Percentiles rank a stretch among this genome's conserved stretches.
phyloP scores from a whole-genome alignment of 1,140 invertebrate species.

The Trachelipus rathkii region DNA sequence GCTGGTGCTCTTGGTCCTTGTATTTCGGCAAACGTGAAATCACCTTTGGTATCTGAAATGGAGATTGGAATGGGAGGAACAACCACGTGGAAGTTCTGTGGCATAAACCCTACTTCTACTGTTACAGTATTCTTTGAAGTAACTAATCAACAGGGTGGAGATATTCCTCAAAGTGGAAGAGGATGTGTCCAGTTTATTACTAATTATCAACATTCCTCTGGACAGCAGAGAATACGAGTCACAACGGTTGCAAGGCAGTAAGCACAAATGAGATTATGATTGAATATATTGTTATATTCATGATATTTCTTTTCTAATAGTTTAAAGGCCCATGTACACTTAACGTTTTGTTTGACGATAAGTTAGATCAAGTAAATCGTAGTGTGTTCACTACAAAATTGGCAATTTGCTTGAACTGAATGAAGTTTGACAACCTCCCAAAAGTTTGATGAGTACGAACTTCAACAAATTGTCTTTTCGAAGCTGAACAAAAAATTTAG shows the following conservation, averaged over 20 bases:
- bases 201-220: slow-evolving; percentile 96
- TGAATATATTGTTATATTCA: too few species aligned
- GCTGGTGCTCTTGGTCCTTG: slow-evolving; percentile 94
- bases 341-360: too few species aligned
- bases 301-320: too few species aligned
- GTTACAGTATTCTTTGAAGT: slow-evolving; percentile 96
- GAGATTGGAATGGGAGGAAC: slow-evolving; percentile 97
- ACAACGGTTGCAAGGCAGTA: slow-evolving; percentile 94
- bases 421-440: too few species aligned
- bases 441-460: too few species aligned
- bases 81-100: slow-evolving; percentile 97
- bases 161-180: slow-evolving; percentile 89
- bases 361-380: too few species aligned
- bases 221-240: slow-evolving; percentile 88
- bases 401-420: too few species aligned
- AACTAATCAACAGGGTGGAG: slow-evolving; percentile 78
- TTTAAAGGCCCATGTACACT: too few species aligned
- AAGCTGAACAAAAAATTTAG: too few species aligned
- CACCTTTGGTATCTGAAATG: slow-evolving; percentile 85
- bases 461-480: too few species aligned
- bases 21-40: slow-evolving; percentile 86
- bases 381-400: too few species aligned
- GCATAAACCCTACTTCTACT: slow-evolving; percentile 86
- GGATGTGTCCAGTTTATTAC: slow-evolving; percentile 98
- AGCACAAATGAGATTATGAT: slow-evolving; percentile 49